Base-by-base conservation (phyloP, 2,888 invertebrate genomes). In the Liodrosophila aerea region DNA sequence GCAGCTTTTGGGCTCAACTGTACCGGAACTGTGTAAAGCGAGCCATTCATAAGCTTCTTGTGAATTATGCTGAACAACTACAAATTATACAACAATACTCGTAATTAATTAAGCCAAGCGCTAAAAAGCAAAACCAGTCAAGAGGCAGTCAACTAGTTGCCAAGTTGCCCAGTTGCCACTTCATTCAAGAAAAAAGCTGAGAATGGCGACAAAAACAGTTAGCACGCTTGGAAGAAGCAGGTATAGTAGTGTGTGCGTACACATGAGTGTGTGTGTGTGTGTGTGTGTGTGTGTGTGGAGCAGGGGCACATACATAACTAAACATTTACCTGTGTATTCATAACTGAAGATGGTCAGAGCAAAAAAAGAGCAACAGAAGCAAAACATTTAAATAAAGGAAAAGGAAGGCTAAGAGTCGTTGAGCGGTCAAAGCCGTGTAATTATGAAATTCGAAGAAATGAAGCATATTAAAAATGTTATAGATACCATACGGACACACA, bases 361-460 rank as follows among this genome's bases (percentile, higher is more conserved):
- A 15, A 16, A 30, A 37, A 15, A 58, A 13, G 18, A n/a, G 16
- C 12, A 12, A 22, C 18, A 44, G 0, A n/a, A 9, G 15, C 12
- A 30, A 31, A 8, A 41, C 34, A 11, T 7, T 11, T 27, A 34
- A 12, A 22, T 22, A 22, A 22, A 22, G 22, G 22, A 40, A 11
- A 46, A 30, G 11, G n/a, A 41, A 54, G 47, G 39, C 47, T 22
- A 51, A 41, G 39, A 58, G 71, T 77, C 85, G 74, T 82, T 72
- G 67, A 85, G 73, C 85, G 82, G 85, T 85, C 85, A 80, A 75
- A 85, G 85, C 64, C 69, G 62, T 82, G 82, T 85, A 82, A 85
- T 85, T 80, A 85, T 80, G 76, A 80, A 85, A 82, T 80, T 80
- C 80, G 78, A 80, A 82, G 85, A 82, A 80, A 78, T 81, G 47